A percentile compares a stretch with the other conserved stretches of the same genome.
Evolutionary conservation across 2,888 invertebrate genomes (phyloP).

Genomic region (Diaprepes abbreviatus): DNA sequence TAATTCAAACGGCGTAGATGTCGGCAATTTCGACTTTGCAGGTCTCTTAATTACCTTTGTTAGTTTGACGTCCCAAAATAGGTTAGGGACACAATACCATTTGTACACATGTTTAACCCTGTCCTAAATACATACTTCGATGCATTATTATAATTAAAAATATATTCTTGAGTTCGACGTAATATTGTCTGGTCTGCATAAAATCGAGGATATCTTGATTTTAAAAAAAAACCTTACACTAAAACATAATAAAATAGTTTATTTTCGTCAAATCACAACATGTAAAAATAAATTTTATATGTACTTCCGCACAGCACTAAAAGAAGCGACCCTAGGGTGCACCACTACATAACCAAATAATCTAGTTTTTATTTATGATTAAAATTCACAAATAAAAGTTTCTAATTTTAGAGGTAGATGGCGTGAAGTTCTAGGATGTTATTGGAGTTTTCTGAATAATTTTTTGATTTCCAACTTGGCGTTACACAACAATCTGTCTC

Average conservation of each 20-base stretch:
- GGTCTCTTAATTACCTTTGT: too few species aligned
- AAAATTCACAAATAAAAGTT: neutral
- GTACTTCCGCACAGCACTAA: constrained; percentile 18
- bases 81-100: too few species aligned
- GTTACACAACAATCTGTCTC: too few species aligned
- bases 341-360: constrained; percentile 4
- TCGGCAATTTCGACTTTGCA: too few species aligned
- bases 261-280: constrained; percentile 7
- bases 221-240: neutral
- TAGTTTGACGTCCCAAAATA: too few species aligned
- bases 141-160: neutral
- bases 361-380: neutral
- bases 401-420: neutral
- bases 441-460: too few species aligned
- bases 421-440: neutral
- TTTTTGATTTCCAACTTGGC: too few species aligned
- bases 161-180: neutral
- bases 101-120: neutral
- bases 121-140: neutral
- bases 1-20: too few species aligned
- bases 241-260: constrained; percentile 8
- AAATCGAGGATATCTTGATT: neutral
- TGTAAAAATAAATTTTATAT: neutral
- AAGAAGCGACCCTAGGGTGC: neutral
- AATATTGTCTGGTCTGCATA: neutral